Percentiles rank a stretch among this genome's conserved stretches.
Conservation (phyloP, 2,888 invertebrate species). For the Halocaridina rubra region DNA sequence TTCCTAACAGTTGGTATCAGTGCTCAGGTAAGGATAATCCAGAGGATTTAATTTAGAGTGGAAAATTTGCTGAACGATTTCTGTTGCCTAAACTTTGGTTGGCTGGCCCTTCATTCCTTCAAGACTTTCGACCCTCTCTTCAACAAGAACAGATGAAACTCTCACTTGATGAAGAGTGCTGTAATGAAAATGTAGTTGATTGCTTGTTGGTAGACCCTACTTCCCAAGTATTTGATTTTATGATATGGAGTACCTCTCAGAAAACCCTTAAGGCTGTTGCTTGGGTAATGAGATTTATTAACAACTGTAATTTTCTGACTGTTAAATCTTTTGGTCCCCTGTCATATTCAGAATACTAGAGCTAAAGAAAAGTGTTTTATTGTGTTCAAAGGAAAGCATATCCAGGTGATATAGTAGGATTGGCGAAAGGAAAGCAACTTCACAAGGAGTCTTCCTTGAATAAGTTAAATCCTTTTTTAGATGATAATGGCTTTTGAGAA, state of each 20-base stretch:
- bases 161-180: neutral
- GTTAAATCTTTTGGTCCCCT: neutral
- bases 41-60: constrained; percentile 15
- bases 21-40: constrained; percentile 30
- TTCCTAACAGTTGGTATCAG: too few relatives aligned
- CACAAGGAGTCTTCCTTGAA: neutral
- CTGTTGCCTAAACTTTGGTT: constrained; percentile 25
- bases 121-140: neutral
- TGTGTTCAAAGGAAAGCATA: constrained; percentile 16
- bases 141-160: neutral
- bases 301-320: neutral
- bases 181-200: neutral
- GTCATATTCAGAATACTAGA: neutral
- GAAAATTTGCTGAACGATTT: neutral
- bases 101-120: neutral
- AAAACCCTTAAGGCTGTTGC: neutral
- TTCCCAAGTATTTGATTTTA: neutral
- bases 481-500: neutral
- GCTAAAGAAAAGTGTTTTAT: neutral
- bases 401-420: neutral
- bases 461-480: neutral
- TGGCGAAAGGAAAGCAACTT: neutral
- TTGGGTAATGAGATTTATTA: neutral
- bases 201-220: neutral
- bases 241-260: neutral